Base-by-base conservation (phyloP, 2,888 invertebrate species). In the Masnerella sp. region DNA sequence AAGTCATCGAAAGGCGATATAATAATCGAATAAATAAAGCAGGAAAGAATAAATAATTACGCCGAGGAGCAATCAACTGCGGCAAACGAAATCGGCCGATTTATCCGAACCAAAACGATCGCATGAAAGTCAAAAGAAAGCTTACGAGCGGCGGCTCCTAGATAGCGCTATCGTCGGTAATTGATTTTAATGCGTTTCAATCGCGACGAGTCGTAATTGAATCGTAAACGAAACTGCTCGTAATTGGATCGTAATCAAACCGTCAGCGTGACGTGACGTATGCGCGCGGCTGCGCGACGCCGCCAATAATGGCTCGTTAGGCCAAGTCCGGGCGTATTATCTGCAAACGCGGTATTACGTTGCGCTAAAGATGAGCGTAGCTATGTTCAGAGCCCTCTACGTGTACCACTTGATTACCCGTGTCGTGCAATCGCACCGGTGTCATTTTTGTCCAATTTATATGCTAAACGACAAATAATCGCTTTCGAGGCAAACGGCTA, bases 171-270 rank as follows among this genome's bases (percentile, higher is more conserved):
- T 70, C 62, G 42, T 51, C 59, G 32, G 51, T 65, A 65, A 65
- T 72, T 72, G 65, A 65, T 72, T 58, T 59, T 65, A 72, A 72
- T 72, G 65, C 52, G 47, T 65, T 59, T 62, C 69, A 70, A 62
- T 62, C 40, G 69, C 32, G 18, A 42, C 54, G 61, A 62, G 47
- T 61, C 49, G 54, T 70, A 62, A 70, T 70, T 70, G 61, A 70
- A 70, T 70, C 69, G 61, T 70, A 62, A 70, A 70, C 62, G 61
- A 61, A 56, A 62, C 69, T 61, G 38, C 52, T 58, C 58, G 64
- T 71, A 71, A 71, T 65, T 71, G 71, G 58, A 65, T 72, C 52
- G 72, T 72, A 72, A 72, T 72, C 72, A 65, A 72, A 72, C 54
- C 54, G 65, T 72, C 72, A 72, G 40, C 61, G 59, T 65, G 38